Base-by-base conservation (phyloP, 2,888 invertebrate genomes). In the Salticus scenicus region DNA sequence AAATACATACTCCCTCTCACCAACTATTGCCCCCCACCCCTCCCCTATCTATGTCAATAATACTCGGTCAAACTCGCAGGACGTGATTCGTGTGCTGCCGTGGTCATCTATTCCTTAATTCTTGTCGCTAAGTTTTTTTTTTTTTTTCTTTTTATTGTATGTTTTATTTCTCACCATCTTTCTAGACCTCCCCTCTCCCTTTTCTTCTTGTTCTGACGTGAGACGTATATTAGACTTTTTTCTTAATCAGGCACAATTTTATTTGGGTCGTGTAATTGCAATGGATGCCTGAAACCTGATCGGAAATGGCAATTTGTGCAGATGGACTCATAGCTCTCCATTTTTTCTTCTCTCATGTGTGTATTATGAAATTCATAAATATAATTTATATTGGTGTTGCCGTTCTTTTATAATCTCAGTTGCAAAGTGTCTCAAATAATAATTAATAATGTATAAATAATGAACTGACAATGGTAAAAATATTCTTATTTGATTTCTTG, bases 241-340 rank as follows among this genome's bases (percentile, higher is more conserved):
- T 84, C 84, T 84, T 84, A 84, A 84, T 84, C 84, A 84, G 72
- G 78, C 37, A 66, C 66, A 77, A 78, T 84, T 84, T 78, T 84
- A 84, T 84, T 78, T 84, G 63, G 84, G 84, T 84, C 84, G 73
- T 73, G 72, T 78, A 78, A 84, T 78, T 77, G 84, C 67, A 69
- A 83, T 83, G 72, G 83, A 83, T 83, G 77, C 20, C 47, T 67
- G 33, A 69, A 28, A 84, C 84, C 78, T 84, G 84, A 84, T 69
- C 73, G 41, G 84, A 84, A 84, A 78, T 17, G 27, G 51, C 76
- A 83, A 77, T 83, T 57, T 57, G 57, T 57, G 4, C 57, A 57
- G 57, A 57, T 57, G 57, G 24, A 57, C 57, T 57, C 42, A 12
- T 47, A 47, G 17, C 42, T 47, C 42, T 47, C 17, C 42, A 12